Conservation (phyloP, 1,140 invertebrate species). For the Drosophila erecta region DNA sequence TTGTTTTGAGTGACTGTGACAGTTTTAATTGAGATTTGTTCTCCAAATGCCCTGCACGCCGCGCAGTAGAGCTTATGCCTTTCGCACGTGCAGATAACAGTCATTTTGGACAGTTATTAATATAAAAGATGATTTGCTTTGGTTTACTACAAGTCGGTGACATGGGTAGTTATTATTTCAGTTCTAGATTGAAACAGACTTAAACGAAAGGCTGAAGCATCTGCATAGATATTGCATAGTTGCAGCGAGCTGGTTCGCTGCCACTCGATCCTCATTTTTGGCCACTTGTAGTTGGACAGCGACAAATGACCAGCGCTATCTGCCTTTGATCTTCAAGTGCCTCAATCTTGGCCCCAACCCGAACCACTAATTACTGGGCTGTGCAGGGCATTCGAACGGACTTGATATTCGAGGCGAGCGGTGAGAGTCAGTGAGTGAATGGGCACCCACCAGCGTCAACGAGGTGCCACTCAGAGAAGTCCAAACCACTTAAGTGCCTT, state of each 20-base stretch:
- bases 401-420: conserved; percentile 31
- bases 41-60: conserved; percentile 45
- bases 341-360: background rate
- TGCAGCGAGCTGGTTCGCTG: background rate
- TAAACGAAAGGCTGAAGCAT: too few species aligned
- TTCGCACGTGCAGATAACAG: background rate
- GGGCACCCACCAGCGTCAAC: conserved; percentile 68
- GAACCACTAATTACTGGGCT: conserved; percentile 18
- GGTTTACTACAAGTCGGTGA: background rate
- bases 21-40: conserved; percentile 84
- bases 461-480: conserved; percentile 73
- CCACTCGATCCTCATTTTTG: conserved; percentile 27
- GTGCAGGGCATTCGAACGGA: conserved; percentile 43
- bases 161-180: too few species aligned
- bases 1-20: conserved; percentile 83
- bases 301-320: conserved; percentile 54
- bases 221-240: too few species aligned
- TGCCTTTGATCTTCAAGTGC: conserved; percentile 62
- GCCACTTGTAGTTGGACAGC: conserved; percentile 32
- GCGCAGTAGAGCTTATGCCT: conserved; percentile 33
- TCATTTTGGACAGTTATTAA: background rate
- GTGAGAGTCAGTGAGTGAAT: conserved; percentile 32
- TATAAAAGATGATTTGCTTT: background rate
- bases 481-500: conserved; percentile 70
- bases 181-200: too few species aligned